Percentiles rank a stretch among this genome's conserved stretches.
These are phyloP conservation scores for Acrocyrtus sp. DNA, from an alignment of 2,888 invertebrate species.

Conservation along the genomic window DNA sequence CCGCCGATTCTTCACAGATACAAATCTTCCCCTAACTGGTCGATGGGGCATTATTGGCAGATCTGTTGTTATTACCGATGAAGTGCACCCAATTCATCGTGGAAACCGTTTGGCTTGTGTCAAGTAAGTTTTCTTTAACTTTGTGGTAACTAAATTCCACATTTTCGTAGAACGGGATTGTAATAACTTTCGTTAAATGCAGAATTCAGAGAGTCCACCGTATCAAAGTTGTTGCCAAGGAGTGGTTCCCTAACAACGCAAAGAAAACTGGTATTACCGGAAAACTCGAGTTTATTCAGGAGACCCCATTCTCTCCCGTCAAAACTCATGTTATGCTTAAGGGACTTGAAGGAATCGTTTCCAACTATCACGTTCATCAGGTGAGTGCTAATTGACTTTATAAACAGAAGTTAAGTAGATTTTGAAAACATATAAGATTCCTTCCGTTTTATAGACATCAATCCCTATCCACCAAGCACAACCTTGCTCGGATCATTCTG, in stretches of 20 bases:
- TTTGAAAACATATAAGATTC: conserved; percentile 2
- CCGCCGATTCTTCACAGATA: conserved; percentile 82
- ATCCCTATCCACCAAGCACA: conserved; percentile 85
- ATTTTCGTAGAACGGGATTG: no score
- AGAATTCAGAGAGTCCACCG: conserved; percentile 80
- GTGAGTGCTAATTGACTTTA: conserved; percentile 71
- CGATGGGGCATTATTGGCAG: conserved; percentile 79
- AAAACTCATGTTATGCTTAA: conserved; percentile 81
- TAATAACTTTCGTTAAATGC: conserved; percentile 28
- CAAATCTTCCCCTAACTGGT: conserved; percentile 80
- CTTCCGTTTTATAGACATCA: conserved; percentile 72
- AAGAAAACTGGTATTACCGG: conserved; percentile 73
- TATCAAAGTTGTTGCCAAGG: conserved; percentile 84
- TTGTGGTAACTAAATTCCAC: neutral
- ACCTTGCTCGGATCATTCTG: conserved; percentile 84
- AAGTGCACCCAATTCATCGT: conserved; percentile 85
- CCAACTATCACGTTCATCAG: conserved; percentile 84
- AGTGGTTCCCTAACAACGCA: conserved; percentile 88
- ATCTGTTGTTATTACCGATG: conserved; percentile 88
- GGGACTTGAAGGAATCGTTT: conserved; percentile 73
- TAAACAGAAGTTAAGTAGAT: neutral
- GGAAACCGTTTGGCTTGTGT: conserved; percentile 91
- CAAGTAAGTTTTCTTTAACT: conserved; percentile 70
- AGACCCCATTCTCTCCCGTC: conserved; percentile 85
- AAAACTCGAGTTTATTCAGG: conserved; percentile 83